These are phyloP conservation scores for Istiophorus platypterus DNA, from an alignment of 2,113 vertebrate genomes.

Conservation along the genomic window DNA sequence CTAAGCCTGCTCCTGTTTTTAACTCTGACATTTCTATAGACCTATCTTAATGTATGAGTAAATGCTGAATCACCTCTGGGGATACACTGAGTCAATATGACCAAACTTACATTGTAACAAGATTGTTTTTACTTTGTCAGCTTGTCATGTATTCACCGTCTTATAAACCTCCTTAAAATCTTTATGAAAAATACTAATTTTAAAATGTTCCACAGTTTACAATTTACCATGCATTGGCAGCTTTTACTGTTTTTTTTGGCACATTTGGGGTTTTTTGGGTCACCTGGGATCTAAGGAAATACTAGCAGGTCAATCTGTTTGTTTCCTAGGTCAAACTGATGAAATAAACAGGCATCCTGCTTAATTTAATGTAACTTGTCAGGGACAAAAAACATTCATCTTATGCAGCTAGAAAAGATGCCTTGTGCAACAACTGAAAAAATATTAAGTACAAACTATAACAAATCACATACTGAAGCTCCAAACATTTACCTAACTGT, in stretches of 20 bases:
- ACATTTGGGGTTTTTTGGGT: background rate
- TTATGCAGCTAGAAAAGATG: background rate
- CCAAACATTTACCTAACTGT: background rate
- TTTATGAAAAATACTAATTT: background rate
- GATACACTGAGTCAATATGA: background rate
- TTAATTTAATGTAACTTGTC: background rate
- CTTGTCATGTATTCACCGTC: background rate
- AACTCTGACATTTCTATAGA: conserved; percentile 45
- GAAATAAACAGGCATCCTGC: background rate
- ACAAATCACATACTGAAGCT: background rate
- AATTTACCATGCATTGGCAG: background rate
- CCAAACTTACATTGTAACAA: conserved; percentile 3
- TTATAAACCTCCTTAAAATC: too few species aligned
- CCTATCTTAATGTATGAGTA: background rate
- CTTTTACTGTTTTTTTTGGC: background rate
- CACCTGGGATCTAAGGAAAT: background rate
- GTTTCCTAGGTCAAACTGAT: background rate
- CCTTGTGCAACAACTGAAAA: background rate
- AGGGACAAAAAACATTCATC: too few species aligned
- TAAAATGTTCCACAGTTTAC: background rate
- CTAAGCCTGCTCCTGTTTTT: conserved; percentile 14
- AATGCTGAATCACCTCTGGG: conserved; percentile 19
- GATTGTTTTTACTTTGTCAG: conserved; percentile 4
- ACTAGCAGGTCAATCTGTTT: background rate
- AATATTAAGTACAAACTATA: background rate